Conservation (phyloP, 2,888 invertebrate species). For the Fragum fragum region DNA sequence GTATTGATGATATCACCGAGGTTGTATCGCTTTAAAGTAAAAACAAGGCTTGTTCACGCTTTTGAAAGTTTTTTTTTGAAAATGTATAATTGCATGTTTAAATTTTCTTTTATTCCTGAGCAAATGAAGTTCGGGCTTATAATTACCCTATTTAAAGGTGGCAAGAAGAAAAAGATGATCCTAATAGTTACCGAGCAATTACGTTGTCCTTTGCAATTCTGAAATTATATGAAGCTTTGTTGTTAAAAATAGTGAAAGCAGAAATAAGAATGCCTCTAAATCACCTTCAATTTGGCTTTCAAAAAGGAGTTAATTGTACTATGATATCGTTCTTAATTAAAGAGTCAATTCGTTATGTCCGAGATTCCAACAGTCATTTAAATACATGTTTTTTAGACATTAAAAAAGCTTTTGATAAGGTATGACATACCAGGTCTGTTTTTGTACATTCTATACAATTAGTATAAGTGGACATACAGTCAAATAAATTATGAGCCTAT, state of each 20-base stretch:
- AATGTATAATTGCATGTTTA: neutral
- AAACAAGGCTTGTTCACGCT: neutral
- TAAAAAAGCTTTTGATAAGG: too few species aligned
- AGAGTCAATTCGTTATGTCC: constrained; percentile 9
- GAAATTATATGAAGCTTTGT: constrained; percentile 30
- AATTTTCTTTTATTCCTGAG: neutral
- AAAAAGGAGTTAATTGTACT: constrained; percentile 14
- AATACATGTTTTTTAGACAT: too few species aligned
- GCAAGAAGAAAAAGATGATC: constrained; percentile 2
- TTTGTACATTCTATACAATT: too few species aligned
- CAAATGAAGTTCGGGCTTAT: constrained; percentile 31
- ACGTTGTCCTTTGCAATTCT: constrained; percentile 28
- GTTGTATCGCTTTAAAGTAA: too few species aligned
- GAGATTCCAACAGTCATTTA: too few species aligned
- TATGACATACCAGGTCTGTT: too few species aligned
- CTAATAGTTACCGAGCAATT: constrained; percentile 37
- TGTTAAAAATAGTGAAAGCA: neutral
- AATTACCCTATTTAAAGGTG: constrained; percentile 31
- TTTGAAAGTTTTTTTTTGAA: neutral
- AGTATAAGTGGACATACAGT: too few species aligned
- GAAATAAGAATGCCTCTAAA: neutral
- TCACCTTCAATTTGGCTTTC: constrained; percentile 29
- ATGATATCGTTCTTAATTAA: constrained; percentile 36
- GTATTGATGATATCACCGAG: too few species aligned
- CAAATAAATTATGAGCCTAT: too few species aligned